Base-by-base conservation (phyloP, 2,797 vertebrate genomes). In the Gymnoscopelus braueri region DNA sequence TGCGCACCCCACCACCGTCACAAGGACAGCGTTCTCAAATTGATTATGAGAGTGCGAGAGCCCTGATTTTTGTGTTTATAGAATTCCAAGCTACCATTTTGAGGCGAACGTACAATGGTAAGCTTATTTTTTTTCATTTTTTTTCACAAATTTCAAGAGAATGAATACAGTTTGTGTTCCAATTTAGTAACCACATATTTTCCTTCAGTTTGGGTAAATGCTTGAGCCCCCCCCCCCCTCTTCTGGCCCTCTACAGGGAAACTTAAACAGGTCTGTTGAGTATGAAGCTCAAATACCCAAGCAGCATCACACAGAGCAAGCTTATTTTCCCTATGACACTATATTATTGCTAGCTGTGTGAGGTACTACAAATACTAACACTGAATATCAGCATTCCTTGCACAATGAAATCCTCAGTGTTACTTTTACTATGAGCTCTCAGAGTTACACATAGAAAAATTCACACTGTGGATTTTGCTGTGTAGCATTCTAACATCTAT, bases 201-300 rank as follows among this genome's bases (percentile, higher is more conserved):
- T 80, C 69, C 74, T 78, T 80, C 68, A 78, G 77, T 83, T 86
- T 87, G 74, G 82, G 77, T 82, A 87, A 88, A 91, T 83, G 74
- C 81, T 80, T 73, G 54, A 75, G 61, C 62, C 67, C 74, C 5
- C 5, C 48, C 48, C 5, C 48, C 48, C 48, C 0, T 81, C 59
- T n/a, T 83, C 78, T 85, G 83, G 72, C 60, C 67, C 66, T 81
- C 81, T 84, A 78, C 69, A 80, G 73, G 49, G 55, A 89, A 93
- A 90, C 78, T 86, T 88, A 91, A 94, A 94, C 82, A 87, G 85
- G 71, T 87, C 82, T 66, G 91, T 84, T 89, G 82, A 91, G 78
- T 90, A 64, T 90, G 80, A 75, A 77, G 81, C 80, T 82, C 39
- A 77, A 59, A 80, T 79, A 80, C 59, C 85, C 82, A 64, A 76